A percentile compares a stretch with the other conserved stretches of the same genome.
Evolutionary conservation across 2,113 vertebrate genomes (phyloP).

Genomic region (Cyanoderma ruficeps): DNA sequence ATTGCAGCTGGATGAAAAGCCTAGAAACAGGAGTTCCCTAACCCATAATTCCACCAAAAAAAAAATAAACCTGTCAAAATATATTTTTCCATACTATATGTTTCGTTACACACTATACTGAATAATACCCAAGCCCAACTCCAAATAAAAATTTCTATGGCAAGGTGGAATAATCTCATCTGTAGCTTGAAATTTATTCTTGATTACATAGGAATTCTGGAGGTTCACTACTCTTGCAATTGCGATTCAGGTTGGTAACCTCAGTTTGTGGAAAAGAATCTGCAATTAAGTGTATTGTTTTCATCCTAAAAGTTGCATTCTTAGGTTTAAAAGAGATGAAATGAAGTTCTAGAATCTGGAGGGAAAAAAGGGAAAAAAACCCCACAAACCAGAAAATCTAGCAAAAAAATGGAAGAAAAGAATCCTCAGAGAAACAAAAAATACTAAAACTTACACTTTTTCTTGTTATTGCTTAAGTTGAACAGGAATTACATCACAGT

Average conservation of each 20-base stretch:
- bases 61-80: background rate
- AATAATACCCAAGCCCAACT: background rate
- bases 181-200: background rate
- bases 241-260: background rate
- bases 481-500: background rate
- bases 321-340: background rate
- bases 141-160: background rate
- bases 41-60: background rate
- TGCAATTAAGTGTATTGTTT: background rate
- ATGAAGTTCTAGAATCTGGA: background rate
- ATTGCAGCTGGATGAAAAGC: background rate
- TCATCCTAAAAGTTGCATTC: background rate
- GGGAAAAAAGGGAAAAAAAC: accelerated
- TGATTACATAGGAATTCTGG: background rate
- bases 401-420: background rate
- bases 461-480: background rate
- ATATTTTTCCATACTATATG: background rate
- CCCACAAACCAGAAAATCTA: too few species aligned
- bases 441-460: accelerated
- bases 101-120: background rate
- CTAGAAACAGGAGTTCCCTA: background rate
- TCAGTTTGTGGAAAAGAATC: background rate
- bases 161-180: background rate
- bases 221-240: background rate
- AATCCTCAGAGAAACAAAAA: background rate